Base-by-base conservation (phyloP, 2,113 vertebrate genomes). In the Rhipidura dahli region DNA sequence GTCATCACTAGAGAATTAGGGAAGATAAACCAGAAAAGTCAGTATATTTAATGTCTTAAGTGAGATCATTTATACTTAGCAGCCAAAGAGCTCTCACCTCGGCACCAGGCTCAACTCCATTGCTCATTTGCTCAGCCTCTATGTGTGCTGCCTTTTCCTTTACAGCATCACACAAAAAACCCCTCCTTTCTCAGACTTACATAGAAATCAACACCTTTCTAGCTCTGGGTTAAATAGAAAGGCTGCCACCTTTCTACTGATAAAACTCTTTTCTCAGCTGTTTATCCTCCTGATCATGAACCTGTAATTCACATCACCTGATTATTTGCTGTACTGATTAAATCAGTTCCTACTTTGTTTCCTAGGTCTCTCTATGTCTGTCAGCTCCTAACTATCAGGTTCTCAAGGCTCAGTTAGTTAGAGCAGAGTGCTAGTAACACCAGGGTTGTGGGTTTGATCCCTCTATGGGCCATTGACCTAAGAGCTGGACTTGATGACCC, bases 161-260 rank as follows among this genome's bases (percentile, higher is more conserved):
- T 83, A 40, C 1, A 33, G 13, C 2, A 8, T 23, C 4, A 73
- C 27, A 33, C 22, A 49, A 59, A 54, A 78, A 17, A 39, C 9
- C 39, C 0, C 3, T 31, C 5, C 12, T 22, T 59, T 21, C 21
- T 2, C 9, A 51, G 2, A 2, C 11, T 37, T 16, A 0, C 6
- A 3, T 0, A 27, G 4, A 45, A 40, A 40, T 1, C 6, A 87
- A 72, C 71, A 0, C 3, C 19, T 5, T 22, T 31, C 3, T 8
- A 1, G 1, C 10, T 24, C n/a, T 39, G 0, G 0, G 1, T 21
- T 39, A 71, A 66, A 3, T 2, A 44, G 6, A 51, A 78, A 59
- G 80, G 15, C n/a, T 59, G 14, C 15, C 30, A 53, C 37, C 22
- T 91, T 94, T 93, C 82, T 65, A 79, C 20, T 22, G 39, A 64